phyloP scores from a whole-genome alignment of 2,113 vertebrate species.

The Ceyx cyanopectus region DNA sequence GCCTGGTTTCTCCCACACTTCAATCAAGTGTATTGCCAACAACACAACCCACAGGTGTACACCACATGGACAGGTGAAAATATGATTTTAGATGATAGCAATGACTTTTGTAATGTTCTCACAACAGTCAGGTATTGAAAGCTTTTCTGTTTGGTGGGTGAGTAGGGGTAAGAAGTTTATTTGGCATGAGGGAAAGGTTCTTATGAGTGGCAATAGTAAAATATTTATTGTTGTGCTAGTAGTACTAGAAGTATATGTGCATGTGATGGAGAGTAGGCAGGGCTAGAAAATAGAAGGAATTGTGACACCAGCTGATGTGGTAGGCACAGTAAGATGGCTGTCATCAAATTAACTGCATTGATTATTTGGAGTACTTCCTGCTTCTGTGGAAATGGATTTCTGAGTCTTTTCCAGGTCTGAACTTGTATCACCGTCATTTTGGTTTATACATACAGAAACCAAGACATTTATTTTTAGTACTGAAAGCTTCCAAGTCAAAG shows the following conservation, averaged over 20 bases:
- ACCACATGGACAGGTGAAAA: constrained; percentile 14
- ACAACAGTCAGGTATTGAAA: not conserved
- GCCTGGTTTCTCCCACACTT: not conserved
- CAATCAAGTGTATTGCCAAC: constrained; percentile 14
- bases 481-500: constrained; percentile 36
- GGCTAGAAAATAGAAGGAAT: not conserved
- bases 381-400: constrained; percentile 5
- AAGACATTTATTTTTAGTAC: constrained; percentile 14
- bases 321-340: not conserved
- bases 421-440: not conserved
- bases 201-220: not conserved
- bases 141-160: not conserved
- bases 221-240: not conserved
- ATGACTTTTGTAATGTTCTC: constrained; percentile 6
- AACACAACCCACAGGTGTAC: constrained; percentile 27
- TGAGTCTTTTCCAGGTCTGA: constrained; percentile 16
- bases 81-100: not conserved
- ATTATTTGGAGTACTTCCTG: constrained; percentile 33
- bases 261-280: not conserved
- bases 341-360: not conserved
- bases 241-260: not conserved
- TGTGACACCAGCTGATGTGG: not conserved
- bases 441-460: not conserved
- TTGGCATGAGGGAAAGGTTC: not conserved
- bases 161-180: not conserved